A percentile compares a stretch with the other conserved stretches of the same genome.
Conservation (phyloP, 2,113 vertebrate species). For the Sporophila hypoxantha region DNA sequence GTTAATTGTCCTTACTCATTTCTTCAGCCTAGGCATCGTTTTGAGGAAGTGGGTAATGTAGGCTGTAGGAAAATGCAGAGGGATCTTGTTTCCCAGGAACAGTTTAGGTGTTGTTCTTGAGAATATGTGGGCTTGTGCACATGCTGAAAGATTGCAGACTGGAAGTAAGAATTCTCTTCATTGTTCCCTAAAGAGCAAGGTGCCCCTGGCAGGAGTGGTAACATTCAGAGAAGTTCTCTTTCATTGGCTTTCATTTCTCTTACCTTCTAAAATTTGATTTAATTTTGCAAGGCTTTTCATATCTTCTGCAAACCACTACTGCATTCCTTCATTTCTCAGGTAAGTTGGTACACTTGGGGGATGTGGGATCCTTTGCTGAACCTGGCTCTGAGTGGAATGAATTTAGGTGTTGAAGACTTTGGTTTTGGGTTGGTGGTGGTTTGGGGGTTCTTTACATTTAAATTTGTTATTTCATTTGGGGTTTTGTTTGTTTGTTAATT, state of each 20-base stretch:
- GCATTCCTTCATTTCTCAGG: constrained; percentile 29
- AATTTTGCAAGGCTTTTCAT: constrained; percentile 41
- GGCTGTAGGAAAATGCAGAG: not conserved
- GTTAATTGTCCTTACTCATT: not conserved
- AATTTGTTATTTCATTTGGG: not conserved
- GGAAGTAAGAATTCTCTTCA: not conserved
- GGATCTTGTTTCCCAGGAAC: not conserved
- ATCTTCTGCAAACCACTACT: constrained; percentile 1
- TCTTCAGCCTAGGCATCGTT: not conserved
- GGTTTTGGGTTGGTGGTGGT: not conserved
- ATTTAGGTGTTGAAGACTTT: not conserved
- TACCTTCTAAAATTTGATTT: constrained; percentile 28
- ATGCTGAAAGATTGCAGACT: not conserved
- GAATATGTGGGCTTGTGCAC: not conserved
- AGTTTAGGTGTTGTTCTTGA: not conserved
- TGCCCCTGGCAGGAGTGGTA: not conserved
- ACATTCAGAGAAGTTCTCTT: not conserved
- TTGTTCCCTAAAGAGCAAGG: not conserved
- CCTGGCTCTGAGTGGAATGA: not conserved
- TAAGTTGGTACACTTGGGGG: not conserved
- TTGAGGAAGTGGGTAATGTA: not conserved
- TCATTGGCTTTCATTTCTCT: not conserved
- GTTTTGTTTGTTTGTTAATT: not conserved
- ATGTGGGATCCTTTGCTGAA: not conserved
- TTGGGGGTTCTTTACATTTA: not conserved